Evolutionary conservation across 2,888 invertebrate species (phyloP).

Genomic region (Athetis lepigone): DNA sequence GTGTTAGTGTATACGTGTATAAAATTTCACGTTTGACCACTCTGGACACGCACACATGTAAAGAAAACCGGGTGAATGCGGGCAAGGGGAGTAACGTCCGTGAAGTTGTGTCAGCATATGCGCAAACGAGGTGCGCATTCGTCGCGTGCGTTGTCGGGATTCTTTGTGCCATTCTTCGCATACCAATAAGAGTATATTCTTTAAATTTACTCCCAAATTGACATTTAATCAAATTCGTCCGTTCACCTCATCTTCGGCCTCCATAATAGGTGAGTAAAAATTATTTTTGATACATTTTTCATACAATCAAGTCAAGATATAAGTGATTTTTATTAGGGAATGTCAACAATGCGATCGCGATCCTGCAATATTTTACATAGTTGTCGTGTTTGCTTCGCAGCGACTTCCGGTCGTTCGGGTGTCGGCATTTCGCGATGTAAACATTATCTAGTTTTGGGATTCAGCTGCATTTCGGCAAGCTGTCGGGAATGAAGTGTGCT

Average conservation of each 20-base stretch:
- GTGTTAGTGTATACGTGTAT: conserved; percentile 86
- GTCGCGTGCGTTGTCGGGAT: conserved; percentile 98
- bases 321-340: conserved; percentile 92
- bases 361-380: conserved; percentile 95
- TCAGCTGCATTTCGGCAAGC: conserved; percentile 83
- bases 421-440: conserved; percentile 90
- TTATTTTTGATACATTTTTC: conserved; percentile 90
- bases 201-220: conserved; percentile 93
- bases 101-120: conserved; percentile 94
- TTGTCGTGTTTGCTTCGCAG: conserved; percentile 93
- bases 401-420: conserved; percentile 90
- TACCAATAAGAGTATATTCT: conserved; percentile 95
- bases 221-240: conserved; percentile 92
- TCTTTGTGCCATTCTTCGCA: conserved; percentile 99
- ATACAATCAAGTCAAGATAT: conserved; percentile 91
- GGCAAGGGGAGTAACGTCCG: conserved; percentile 89
- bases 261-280: conserved; percentile 94
- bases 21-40: conserved; percentile 91
- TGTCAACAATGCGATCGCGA: conserved; percentile 94
- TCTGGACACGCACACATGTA: conserved; percentile 83
- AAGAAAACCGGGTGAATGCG: conserved; percentile 85
- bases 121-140: conserved; percentile 95
- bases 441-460: conserved; percentile 89
- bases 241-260: conserved; percentile 91
- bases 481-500: conserved; percentile 89